A percentile compares a stretch with the other conserved stretches of the same genome.
phyloP scores from a whole-genome alignment of 2,888 invertebrate genomes.

The Dichetophora obliterata region DNA sequence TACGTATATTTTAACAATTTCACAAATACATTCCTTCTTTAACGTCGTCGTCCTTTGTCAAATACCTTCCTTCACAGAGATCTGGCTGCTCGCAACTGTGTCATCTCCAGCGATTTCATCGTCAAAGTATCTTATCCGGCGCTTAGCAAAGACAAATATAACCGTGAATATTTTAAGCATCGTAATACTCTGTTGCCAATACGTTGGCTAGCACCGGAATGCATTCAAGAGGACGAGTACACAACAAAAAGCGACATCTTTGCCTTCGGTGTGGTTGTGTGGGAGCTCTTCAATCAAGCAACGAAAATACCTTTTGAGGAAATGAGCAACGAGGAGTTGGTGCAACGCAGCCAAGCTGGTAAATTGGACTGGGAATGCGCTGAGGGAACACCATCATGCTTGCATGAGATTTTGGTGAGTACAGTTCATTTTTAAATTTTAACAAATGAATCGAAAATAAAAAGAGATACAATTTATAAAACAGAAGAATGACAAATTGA shows the following conservation, averaged over 20 bases:
- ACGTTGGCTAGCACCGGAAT: constrained; percentile 92
- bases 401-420: constrained; percentile 74
- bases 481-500: not conserved
- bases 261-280: constrained; percentile 88
- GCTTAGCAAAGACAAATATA: constrained; percentile 86
- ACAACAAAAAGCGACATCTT: constrained; percentile 95
- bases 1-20: not conserved
- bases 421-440: not conserved
- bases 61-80: constrained; percentile 72
- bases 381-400: constrained; percentile 74
- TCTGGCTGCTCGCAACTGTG: constrained; percentile 91
- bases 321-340: constrained; percentile 65
- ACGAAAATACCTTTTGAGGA: constrained; percentile 80
- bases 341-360: constrained; percentile 69
- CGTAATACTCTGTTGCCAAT: constrained; percentile 88
- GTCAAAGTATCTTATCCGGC: constrained; percentile 88
- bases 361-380: constrained; percentile 79
- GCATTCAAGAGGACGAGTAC: constrained; percentile 89
- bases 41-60: not conserved
- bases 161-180: constrained; percentile 89
- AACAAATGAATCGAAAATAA: too few species aligned
- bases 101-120: constrained; percentile 83
- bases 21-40: not conserved
- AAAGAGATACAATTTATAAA: not conserved
- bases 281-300: constrained; percentile 89